These are phyloP conservation scores for Lepas anatifera DNA, from an alignment of 2,888 invertebrate species.

Conservation along the genomic window DNA sequence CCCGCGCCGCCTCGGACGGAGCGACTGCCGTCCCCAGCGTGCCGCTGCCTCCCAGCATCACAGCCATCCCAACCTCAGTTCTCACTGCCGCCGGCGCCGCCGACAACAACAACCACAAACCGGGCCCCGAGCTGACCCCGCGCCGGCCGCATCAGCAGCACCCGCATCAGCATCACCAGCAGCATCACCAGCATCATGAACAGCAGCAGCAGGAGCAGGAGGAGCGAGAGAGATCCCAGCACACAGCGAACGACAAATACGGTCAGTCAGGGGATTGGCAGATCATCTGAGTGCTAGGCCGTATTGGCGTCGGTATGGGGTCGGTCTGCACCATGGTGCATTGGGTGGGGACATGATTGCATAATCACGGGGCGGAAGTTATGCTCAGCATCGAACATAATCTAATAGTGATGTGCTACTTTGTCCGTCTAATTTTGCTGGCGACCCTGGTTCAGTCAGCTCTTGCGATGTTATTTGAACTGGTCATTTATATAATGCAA, in stretches of 20 bases:
- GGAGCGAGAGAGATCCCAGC: conserved; percentile 19
- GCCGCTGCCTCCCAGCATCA: conserved; percentile 8
- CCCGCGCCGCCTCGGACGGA: neutral
- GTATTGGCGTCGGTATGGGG: too few species aligned
- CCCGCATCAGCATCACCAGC: conserved; percentile 14
- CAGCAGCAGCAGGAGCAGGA: too few species aligned
- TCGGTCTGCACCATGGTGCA: too few species aligned
- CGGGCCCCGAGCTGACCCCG: neutral
- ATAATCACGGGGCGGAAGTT: too few species aligned
- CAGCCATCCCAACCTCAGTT: neutral
- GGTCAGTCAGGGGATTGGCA: too few species aligned
- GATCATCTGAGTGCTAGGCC: too few species aligned
- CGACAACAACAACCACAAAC: conserved; percentile 8
- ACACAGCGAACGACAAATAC: conserved; percentile 17
- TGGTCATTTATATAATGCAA: too few species aligned
- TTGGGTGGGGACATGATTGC: too few species aligned
- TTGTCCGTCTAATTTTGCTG: too few species aligned
- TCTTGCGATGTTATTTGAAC: neutral
- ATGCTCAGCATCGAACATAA: too few species aligned
- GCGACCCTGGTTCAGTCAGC: too few species aligned
- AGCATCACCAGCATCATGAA: conserved; percentile 17
- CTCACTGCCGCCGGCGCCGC: neutral
- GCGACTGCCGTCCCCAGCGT: neutral
- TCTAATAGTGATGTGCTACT: too few species aligned
- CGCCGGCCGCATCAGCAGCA: neutral